phyloP scores from a whole-genome alignment of 2,113 vertebrate species.

The Chrysemys picta region DNA sequence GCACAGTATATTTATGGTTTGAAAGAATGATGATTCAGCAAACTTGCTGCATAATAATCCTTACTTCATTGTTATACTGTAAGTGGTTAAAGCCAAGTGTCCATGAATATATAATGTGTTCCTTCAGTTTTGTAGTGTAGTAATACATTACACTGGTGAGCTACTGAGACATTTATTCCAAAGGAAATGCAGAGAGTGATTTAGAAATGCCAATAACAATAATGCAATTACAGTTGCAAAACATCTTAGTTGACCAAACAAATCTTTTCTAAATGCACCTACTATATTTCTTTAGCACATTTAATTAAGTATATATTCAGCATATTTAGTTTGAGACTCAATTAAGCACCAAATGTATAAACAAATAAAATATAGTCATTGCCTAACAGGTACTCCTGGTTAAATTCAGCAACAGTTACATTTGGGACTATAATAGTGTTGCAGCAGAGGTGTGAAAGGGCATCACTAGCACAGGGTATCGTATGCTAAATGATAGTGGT shows the following conservation, averaged over 20 bases:
- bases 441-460: conserved; percentile 16
- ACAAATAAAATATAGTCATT: conserved; percentile 24
- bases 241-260: conserved; percentile 74
- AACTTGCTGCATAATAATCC: conserved; percentile 59
- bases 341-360: conserved; percentile 63
- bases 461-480: conserved; percentile 6
- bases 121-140: conserved; percentile 61
- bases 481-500: conserved; percentile 40
- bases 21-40: conserved; percentile 60
- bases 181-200: conserved; percentile 69
- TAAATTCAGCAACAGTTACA: conserved; percentile 50
- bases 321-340: conserved; percentile 70
- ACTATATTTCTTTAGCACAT: conserved; percentile 72
- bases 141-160: conserved; percentile 67
- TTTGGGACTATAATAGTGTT: conserved; percentile 43
- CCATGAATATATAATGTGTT: conserved; percentile 68
- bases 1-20: conserved; percentile 59
- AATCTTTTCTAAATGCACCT: conserved; percentile 70
- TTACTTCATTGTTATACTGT: conserved; percentile 60
- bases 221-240: conserved; percentile 72
- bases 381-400: conserved; percentile 24
- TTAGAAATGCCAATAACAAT: conserved; percentile 75
- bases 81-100: conserved; percentile 66
- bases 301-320: conserved; percentile 73
- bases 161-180: conserved; percentile 71